A percentile compares a stretch with the other conserved stretches of the same genome.
Evolutionary conservation across 2,113 vertebrate species (phyloP).

Genomic region (Calypte anna): DNA sequence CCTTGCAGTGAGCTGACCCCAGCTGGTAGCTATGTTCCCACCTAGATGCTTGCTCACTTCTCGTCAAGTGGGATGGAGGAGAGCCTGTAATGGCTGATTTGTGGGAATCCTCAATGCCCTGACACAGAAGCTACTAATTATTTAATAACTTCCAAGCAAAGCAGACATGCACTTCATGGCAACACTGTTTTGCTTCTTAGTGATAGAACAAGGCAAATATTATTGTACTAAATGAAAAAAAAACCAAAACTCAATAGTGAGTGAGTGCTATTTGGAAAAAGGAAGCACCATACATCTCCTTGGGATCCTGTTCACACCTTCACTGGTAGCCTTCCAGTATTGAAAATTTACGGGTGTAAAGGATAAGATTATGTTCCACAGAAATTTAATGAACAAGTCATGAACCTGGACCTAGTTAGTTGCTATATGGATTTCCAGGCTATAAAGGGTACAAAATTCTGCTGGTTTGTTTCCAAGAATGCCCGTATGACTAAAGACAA

Average conservation of each 20-base stretch:
- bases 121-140: neutral
- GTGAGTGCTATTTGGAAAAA: neutral
- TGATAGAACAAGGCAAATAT: neutral
- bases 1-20: neutral
- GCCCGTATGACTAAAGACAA: neutral
- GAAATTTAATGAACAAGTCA: neutral
- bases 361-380: neutral
- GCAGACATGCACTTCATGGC: neutral
- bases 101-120: neutral
- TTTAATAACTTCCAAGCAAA: neutral
- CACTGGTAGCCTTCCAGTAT: neutral
- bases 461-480: neutral
- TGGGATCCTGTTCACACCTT: accelerated
- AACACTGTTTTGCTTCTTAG: neutral
- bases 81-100: neutral
- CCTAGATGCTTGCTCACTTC: neutral
- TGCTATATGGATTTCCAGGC: neutral
- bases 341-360: neutral
- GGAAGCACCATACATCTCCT: neutral
- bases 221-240: neutral
- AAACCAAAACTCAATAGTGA: neutral
- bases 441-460: neutral
- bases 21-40: neutral
- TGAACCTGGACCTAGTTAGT: neutral
- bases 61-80: neutral